Conservation (phyloP, 2,113 vertebrate genomes). For the Zosterops hypoxanthus region DNA sequence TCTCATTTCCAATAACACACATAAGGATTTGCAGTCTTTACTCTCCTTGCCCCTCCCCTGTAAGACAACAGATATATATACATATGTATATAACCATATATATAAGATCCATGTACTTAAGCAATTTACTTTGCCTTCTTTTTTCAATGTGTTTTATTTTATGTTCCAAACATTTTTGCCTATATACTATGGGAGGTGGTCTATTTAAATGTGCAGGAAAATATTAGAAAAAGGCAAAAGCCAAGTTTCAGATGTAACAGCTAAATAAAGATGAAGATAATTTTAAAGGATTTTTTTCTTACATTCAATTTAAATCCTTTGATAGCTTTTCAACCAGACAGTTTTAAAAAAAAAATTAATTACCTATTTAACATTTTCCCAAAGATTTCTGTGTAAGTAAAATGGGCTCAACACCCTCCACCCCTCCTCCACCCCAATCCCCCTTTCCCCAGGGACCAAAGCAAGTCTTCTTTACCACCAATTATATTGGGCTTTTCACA, state of each 20-base stretch:
- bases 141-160: background rate
- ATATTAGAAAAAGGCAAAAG: background rate
- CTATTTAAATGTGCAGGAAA: background rate
- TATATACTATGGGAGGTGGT: background rate
- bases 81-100: background rate
- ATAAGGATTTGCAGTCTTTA: background rate
- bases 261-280: background rate
- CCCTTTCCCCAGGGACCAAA: background rate
- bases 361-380: background rate
- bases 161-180: background rate
- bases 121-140: background rate
- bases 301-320: background rate
- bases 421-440: fast-evolving
- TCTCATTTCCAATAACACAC: background rate
- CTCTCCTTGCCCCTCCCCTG: background rate
- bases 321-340: background rate
- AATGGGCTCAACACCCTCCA: background rate
- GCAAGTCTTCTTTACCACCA: background rate
- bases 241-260: background rate
- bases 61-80: background rate
- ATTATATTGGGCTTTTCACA: background rate
- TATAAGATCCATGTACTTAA: background rate
- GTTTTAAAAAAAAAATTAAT: background rate
- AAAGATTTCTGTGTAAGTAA: background rate
- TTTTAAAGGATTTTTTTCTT: background rate